Base-by-base conservation (phyloP, 2,888 invertebrate genomes). In the Thera obeliscata region DNA sequence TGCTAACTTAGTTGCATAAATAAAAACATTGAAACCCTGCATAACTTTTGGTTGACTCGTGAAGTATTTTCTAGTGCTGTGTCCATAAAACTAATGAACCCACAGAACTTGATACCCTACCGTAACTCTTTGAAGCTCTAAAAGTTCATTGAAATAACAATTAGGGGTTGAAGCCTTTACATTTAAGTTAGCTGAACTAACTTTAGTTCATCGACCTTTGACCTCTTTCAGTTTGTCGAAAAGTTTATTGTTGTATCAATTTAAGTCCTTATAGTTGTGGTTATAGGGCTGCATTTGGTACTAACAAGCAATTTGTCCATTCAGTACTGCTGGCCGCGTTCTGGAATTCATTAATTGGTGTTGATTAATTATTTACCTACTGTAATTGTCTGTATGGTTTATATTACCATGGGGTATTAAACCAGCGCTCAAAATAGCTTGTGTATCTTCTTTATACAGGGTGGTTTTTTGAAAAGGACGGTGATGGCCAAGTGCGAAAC, bases 121-220 rank as follows among this genome's bases (percentile, higher is more conserved):
- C n/a, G 2, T 48, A 41, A 64, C 63, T 50, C 50, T 22, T 4
- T 33, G 63, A 64, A 64, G 58, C 54, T 55, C 8, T 58, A 64
- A 54, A 64, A 64, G 64, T 59, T 58, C 35, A 43, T n/a, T 52
- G 12, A 3, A 4, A 22, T 12, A 35, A 33, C 36, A 55, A 7
- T 36, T n/a, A 59, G 33, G 41, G 49, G 5, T 59, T 59, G 46
- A 6, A 46, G 2, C 50, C 49, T 48, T 48, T 48, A 58, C 35
- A 58, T 60, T 59, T 36, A 41, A 52, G 52, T 60, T 2, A 12
- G n/a, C 4, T 9, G 41, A 22, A 50, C 52, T 41, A 22, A 2
- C 11, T 57, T 58, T 22, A 36, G 56, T 56, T 2, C 62, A 38
- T 49, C 12, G 22, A 62, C 62, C 61, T 48, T 56, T 48, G 48